These are phyloP conservation scores for Sinodicranocentrus sp. DNA, from an alignment of 2,888 invertebrate genomes.

Conservation along the genomic window DNA sequence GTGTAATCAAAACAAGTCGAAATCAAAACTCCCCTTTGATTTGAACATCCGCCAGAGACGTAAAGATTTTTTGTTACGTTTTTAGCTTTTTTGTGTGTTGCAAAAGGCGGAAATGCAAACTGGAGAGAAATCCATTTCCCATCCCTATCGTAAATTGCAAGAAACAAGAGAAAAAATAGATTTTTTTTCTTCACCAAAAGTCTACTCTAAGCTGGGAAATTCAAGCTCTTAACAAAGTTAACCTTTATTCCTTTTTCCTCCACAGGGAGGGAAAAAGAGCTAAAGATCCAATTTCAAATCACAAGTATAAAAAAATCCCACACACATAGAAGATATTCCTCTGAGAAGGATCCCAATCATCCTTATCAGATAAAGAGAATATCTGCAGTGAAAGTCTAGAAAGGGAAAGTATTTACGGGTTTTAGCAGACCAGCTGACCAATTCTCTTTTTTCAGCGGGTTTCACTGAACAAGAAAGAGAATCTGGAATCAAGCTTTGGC, in stretches of 20 bases:
- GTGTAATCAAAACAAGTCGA: slow-evolving; percentile 60
- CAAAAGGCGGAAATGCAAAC: background rate
- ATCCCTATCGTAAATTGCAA: slow-evolving; percentile 55
- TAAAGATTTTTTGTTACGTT: too few relatives aligned
- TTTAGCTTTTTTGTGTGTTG: too few relatives aligned
- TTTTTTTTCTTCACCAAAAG: background rate
- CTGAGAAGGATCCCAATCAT: slow-evolving; percentile 2
- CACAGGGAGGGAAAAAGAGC: slow-evolving; percentile 13
- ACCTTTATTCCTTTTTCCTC: slow-evolving; percentile 14
- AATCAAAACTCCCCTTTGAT: slow-evolving; percentile 58
- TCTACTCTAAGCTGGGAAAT: too few relatives aligned
- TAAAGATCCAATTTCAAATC: slow-evolving; percentile 54
- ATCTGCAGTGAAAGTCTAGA: slow-evolving; percentile 26
- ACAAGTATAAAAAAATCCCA: background rate
- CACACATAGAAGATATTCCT: background rate
- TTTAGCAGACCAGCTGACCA: slow-evolving; percentile 17
- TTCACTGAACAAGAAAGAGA: slow-evolving; percentile 1
- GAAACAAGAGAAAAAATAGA: slow-evolving; percentile 30
- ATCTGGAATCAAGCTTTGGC: slow-evolving; percentile 28
- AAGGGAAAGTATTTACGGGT: slow-evolving; percentile 20
- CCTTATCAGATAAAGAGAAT: slow-evolving; percentile 51
- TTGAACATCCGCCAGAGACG: slow-evolving; percentile 28
- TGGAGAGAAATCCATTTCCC: slow-evolving; percentile 1
- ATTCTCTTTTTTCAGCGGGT: slow-evolving; percentile 29
- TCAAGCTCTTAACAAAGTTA: slow-evolving; percentile 4